These are phyloP conservation scores for Rhagoletis pomonella DNA, from an alignment of 1,140 invertebrate species.

Conservation along the genomic window DNA sequence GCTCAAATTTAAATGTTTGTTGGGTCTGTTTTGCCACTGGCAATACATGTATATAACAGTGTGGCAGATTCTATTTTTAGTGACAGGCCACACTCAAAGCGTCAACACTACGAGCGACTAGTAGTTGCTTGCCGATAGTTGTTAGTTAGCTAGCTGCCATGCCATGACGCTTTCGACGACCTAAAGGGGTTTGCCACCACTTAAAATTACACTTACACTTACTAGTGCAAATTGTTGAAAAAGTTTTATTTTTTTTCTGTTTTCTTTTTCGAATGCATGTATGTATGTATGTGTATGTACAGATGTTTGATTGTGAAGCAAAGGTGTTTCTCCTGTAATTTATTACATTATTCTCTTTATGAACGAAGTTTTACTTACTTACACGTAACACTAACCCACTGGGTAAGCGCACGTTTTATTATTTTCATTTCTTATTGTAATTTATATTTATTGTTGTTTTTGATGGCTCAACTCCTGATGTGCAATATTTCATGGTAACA, in stretches of 20 bases:
- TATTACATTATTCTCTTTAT: background rate
- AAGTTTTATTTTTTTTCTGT: background rate
- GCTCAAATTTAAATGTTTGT: no score
- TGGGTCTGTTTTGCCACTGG: constrained; percentile 13
- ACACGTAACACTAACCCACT: background rate
- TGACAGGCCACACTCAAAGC: constrained; percentile 46
- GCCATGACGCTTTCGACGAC: constrained; percentile 4
- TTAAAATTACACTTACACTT: no score
- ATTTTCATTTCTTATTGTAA: background rate
- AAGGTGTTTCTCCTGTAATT: background rate
- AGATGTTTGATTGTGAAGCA: background rate
- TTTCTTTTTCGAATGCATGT: background rate
- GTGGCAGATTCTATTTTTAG: constrained; percentile 49
- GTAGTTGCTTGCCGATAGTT: constrained; percentile 17
- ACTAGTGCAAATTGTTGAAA: background rate
- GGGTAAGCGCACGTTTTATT: constrained; percentile 8
- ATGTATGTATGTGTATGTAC: no score
- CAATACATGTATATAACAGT: background rate
- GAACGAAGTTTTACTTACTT: background rate
- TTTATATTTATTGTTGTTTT: background rate
- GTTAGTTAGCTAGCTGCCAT: background rate
- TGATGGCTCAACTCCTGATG: no score
- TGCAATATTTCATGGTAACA: no score
- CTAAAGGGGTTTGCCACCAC: constrained; percentile 29
- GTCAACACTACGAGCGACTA: constrained; percentile 29